A percentile compares a stretch with the other conserved stretches of the same genome.
These are phyloP conservation scores for Oophaga sylvatica DNA, from an alignment of 2,797 vertebrate species.

Conservation along the genomic window DNA sequence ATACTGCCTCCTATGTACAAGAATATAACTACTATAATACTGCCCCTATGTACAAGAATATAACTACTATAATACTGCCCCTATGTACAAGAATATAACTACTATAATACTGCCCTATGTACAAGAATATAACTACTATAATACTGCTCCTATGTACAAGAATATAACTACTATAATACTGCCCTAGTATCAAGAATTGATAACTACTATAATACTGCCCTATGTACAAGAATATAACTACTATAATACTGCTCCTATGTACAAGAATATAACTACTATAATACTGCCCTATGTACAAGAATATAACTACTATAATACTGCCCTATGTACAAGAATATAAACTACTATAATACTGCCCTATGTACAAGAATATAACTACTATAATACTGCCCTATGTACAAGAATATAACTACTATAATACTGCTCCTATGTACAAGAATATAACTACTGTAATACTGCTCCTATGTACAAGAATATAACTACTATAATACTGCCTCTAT, in stretches of 20 bases:
- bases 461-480: not conserved
- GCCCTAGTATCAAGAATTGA: not conserved
- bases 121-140: no score
- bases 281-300: not conserved
- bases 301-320: not conserved
- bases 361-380: no score
- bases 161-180: slow-evolving; percentile 5
- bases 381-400: no score
- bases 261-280: not conserved
- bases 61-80: no score
- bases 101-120: not conserved
- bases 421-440: not conserved
- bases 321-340: not conserved
- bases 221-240: slow-evolving; percentile 6
- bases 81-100: slow-evolving; percentile 2
- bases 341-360: no score
- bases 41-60: no score
- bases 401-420: no score
- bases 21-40: no score
- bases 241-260: not conserved
- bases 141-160: not conserved
- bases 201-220: not conserved
- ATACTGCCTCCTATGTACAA: no score
- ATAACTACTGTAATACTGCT: not conserved
- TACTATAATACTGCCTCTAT: no score